A percentile compares a stretch with the other conserved stretches of the same genome.
phyloP scores from a whole-genome alignment of 2,113 vertebrate species.

The Nothocercus julius region DNA sequence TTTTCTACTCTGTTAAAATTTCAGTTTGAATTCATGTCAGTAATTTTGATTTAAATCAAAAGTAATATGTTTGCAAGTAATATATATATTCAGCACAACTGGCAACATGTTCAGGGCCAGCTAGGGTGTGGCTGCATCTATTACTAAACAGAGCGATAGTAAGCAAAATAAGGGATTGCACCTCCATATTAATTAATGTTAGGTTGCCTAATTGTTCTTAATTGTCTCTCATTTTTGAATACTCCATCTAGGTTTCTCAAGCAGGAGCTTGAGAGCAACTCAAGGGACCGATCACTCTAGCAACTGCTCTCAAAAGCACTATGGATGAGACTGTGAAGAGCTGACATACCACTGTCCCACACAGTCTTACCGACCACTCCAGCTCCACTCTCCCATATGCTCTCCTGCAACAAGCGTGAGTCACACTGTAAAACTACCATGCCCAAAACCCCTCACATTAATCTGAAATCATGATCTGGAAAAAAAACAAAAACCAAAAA shows the following conservation, averaged over 20 bases:
- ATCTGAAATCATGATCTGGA: not conserved
- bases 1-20: not conserved
- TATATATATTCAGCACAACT: not conserved
- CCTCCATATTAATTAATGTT: not conserved
- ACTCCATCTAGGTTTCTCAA: not conserved
- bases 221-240: not conserved
- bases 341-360: not conserved
- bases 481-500: too few species aligned
- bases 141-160: not conserved
- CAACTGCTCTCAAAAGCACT: not conserved
- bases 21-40: not conserved
- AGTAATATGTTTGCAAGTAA: not conserved
- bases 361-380: not conserved
- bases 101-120: not conserved
- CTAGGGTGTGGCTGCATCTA: not conserved
- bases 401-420: not conserved
- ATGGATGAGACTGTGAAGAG: not conserved
- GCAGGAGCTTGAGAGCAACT: not conserved
- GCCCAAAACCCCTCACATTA: rapidly evolving
- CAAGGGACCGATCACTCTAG: not conserved
- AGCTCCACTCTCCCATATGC: not conserved
- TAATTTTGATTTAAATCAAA: not conserved
- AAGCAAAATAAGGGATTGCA: not conserved
- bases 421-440: not conserved
- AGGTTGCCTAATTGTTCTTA: not conserved